phyloP scores from a whole-genome alignment of 2,888 invertebrate genomes.

The Hetaerina titia region DNA sequence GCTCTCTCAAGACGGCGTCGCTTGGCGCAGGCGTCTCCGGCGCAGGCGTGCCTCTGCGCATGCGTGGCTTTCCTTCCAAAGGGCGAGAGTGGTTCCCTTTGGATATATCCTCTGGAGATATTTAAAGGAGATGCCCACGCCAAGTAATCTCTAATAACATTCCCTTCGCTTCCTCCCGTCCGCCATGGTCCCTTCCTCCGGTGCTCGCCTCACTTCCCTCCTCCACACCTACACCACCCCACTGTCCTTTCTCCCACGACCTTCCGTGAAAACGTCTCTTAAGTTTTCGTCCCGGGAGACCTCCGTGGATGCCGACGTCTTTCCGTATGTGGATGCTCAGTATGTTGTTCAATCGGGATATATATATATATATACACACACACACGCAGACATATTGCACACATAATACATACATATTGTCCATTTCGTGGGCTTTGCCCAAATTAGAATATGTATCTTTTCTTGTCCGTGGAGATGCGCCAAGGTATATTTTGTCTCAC shows the following conservation, averaged over 20 bases:
- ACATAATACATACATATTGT: too few species aligned
- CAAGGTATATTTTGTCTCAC: too few species aligned
- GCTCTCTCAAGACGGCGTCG: constrained; percentile 22
- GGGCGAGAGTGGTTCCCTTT: not conserved
- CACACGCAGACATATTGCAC: too few species aligned
- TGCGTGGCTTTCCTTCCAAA: constrained; percentile 44
- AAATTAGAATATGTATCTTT: too few species aligned
- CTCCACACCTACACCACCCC: not conserved
- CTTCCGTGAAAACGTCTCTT: not conserved
- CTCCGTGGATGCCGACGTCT: not conserved
- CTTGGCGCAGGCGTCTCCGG: constrained; percentile 57
- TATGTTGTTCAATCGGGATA: too few species aligned
- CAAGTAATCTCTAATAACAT: constrained; percentile 57
- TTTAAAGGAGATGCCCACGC: constrained; percentile 58
- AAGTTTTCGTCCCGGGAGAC: not conserved
- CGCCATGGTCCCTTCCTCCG: not conserved
- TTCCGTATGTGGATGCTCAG: too few species aligned
- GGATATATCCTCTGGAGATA: constrained; percentile 60
- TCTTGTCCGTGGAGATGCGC: too few species aligned
- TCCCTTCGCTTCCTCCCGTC: not conserved
- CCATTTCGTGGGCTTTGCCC: too few species aligned
- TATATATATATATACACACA: too few species aligned
- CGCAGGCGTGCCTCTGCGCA: constrained; percentile 40
- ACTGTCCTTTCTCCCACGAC: not conserved
- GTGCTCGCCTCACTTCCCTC: not conserved